Percentiles rank a stretch among this genome's conserved stretches.
These are phyloP conservation scores for Agrypnus murinus DNA, from an alignment of 2,888 invertebrate species.

Conservation along the genomic window DNA sequence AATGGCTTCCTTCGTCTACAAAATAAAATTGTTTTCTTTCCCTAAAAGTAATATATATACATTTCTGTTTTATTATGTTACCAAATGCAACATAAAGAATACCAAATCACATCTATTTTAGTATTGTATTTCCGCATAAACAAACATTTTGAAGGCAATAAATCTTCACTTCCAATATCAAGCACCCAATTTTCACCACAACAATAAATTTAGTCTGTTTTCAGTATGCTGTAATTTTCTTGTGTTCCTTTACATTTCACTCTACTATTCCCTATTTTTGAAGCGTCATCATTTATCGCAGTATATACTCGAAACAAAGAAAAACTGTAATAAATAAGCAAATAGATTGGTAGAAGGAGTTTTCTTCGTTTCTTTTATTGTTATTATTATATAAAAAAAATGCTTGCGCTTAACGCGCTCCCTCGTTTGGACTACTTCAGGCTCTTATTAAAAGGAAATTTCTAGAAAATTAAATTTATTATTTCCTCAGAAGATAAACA, in stretches of 20 bases:
- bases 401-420: neutral
- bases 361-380: slow-evolving; percentile 6
- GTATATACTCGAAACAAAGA: neutral
- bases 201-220: slow-evolving; percentile 25
- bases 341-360: slow-evolving; percentile 23
- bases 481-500: neutral
- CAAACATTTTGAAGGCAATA: slow-evolving; percentile 16
- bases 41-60: no score
- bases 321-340: slow-evolving; percentile 19
- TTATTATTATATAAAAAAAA: slow-evolving; percentile 6
- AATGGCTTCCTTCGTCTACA: no score
- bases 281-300: slow-evolving; percentile 11
- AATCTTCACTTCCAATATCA: slow-evolving; percentile 26
- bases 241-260: slow-evolving; percentile 23
- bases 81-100: no score
- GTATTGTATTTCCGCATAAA: slow-evolving; percentile 7
- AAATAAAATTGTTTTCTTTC: no score
- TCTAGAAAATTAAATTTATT: neutral
- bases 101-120: no score
- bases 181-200: slow-evolving; percentile 22
- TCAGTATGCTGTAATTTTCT: slow-evolving; percentile 23
- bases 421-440: neutral
- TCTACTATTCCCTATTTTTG: slow-evolving; percentile 9
- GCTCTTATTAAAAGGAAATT: neutral
- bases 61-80: no score